Conservation (phyloP, 2,113 vertebrate species). For the Elephantulus edwardii region DNA sequence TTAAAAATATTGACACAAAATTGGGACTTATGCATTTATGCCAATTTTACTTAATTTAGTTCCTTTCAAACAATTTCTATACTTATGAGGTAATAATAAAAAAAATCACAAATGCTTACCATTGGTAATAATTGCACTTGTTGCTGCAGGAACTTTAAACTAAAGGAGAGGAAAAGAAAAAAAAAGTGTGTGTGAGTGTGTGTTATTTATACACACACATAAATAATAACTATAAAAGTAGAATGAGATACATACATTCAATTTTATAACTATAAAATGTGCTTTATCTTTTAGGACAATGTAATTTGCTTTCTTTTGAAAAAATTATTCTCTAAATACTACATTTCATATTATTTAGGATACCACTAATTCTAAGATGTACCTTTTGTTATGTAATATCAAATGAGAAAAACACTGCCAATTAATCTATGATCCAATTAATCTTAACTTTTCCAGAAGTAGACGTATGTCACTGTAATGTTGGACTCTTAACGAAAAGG, state of each 20-base stretch:
- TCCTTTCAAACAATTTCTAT: slow-evolving; percentile 8
- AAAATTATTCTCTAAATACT: background rate
- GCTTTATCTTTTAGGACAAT: background rate
- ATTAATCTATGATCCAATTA: background rate
- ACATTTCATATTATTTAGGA: background rate
- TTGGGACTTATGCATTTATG: background rate
- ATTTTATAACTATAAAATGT: background rate
- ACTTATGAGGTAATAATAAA: background rate
- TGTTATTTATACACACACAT: background rate
- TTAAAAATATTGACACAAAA: background rate
- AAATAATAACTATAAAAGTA: background rate
- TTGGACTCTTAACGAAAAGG: too few relatives aligned
- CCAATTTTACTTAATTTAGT: slow-evolving; percentile 29
- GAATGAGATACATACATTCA: background rate
- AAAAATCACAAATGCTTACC: slow-evolving; percentile 81
- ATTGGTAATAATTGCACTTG: slow-evolving; percentile 90
- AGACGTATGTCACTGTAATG: background rate
- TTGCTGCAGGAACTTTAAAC: slow-evolving; percentile 91
- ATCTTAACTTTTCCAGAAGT: background rate
- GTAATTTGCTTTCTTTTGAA: background rate
- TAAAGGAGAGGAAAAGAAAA: slow-evolving; percentile 61
- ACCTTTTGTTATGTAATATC: background rate
- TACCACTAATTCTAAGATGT: background rate
- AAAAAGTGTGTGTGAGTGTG: background rate
- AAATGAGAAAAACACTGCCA: background rate